Percentiles rank a stretch among this genome's conserved stretches.
Evolutionary conservation across 2,113 vertebrate genomes (phyloP).

Genomic region (Sorex fumeus): DNA sequence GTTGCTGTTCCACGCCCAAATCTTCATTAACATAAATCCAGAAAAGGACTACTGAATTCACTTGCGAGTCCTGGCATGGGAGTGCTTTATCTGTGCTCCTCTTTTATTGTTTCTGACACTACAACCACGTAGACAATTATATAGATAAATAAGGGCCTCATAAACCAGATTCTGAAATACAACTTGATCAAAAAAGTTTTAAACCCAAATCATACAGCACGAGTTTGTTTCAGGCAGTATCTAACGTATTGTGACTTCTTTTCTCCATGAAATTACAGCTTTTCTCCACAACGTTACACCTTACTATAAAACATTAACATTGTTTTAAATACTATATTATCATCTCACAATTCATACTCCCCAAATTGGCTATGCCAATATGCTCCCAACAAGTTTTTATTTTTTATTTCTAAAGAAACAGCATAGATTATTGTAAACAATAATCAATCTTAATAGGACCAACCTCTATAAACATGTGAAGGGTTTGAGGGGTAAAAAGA

Average conservation of each 20-base stretch:
- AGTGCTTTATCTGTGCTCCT: not conserved
- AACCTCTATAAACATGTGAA: not conserved
- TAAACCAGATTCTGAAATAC: slow-evolving; percentile 41
- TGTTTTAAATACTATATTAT: slow-evolving; percentile 48
- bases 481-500: not conserved
- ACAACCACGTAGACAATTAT: slow-evolving; percentile 16
- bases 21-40: slow-evolving; percentile 55
- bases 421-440: no score
- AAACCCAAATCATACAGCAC: slow-evolving; percentile 43
- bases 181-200: slow-evolving; percentile 38
- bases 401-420: no score
- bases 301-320: not conserved
- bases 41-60: slow-evolving; percentile 57
- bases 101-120: not conserved
- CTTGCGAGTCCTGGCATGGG: slow-evolving; percentile 49
- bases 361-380: not conserved
- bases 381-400: not conserved
- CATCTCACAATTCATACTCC: not conserved
- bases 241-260: not conserved
- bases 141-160: not conserved
- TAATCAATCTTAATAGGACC: not conserved
- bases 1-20: slow-evolving; percentile 53
- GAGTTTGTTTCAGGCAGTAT: slow-evolving; percentile 13
- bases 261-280: not conserved
- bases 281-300: not conserved